These are phyloP conservation scores for Polypterus senegalus DNA, from an alignment of 2,113 vertebrate genomes.

Conservation along the genomic window DNA sequence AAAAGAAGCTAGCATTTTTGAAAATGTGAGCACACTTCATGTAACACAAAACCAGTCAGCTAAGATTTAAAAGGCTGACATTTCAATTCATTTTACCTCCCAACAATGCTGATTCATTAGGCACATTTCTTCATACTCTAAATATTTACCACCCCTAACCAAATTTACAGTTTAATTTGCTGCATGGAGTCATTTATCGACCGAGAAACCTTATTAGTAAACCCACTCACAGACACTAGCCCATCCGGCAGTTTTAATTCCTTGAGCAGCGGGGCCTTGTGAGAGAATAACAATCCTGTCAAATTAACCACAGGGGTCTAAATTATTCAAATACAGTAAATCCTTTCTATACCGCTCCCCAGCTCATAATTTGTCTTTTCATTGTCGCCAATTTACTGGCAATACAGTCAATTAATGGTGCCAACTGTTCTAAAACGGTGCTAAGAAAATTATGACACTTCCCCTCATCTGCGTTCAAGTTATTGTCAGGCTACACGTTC, in stretches of 20 bases:
- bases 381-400: constrained; percentile 86
- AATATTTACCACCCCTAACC: constrained; percentile 68
- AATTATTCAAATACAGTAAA: constrained; percentile 99
- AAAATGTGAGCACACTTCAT: constrained; percentile 36
- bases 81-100: constrained; percentile 41
- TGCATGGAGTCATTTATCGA: constrained; percentile 77
- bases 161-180: constrained; percentile 78
- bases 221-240: constrained; percentile 55
- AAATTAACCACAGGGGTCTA: constrained; percentile 82
- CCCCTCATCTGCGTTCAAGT: constrained; percentile 21
- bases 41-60: constrained; percentile 26
- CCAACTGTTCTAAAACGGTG: constrained; percentile 68
- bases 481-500: constrained; percentile 27
- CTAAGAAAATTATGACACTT: constrained; percentile 33
- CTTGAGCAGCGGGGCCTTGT: constrained; percentile 77
- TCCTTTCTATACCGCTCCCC: constrained; percentile 73
- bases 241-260: constrained; percentile 70
- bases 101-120: constrained; percentile 53
- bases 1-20: constrained; percentile 12
- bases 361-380: constrained; percentile 94
- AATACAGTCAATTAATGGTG: constrained; percentile 88
- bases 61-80: constrained; percentile 62
- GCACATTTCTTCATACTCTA: constrained; percentile 67
- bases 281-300: constrained; percentile 95
- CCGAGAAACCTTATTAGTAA: constrained; percentile 80